Evolutionary conservation across 1,140 invertebrate genomes (phyloP).

Genomic region (Aphelinus certus): DNA sequence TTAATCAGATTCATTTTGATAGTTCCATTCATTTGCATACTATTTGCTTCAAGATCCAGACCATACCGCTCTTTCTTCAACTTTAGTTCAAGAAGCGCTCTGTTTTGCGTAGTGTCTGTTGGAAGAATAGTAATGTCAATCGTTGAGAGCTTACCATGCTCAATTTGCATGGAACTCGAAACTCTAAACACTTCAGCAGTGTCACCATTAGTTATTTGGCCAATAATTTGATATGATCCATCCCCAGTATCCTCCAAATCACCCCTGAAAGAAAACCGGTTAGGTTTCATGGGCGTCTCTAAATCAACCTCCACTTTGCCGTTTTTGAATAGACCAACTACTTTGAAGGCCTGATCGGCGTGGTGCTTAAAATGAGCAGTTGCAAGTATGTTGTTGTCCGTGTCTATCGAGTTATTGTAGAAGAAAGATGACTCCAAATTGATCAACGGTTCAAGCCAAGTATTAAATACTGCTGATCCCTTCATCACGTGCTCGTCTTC

Average conservation of each 20-base stretch:
- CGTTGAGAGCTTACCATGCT: too few relatives aligned
- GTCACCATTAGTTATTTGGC: constrained; percentile 49
- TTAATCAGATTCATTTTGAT: constrained; percentile 49
- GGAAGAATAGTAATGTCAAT: constrained; percentile 41
- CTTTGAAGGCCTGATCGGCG: constrained; percentile 45
- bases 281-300: constrained; percentile 42
- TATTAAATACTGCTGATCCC: constrained; percentile 62
- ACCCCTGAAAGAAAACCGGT: constrained; percentile 50
- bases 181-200: too few relatives aligned
- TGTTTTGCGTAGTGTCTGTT: constrained; percentile 28
- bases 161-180: too few relatives aligned
- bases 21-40: constrained; percentile 42
- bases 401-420: constrained; percentile 57
- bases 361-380: constrained; percentile 46
- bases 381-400: constrained; percentile 46
- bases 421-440: constrained; percentile 62
- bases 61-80: constrained; percentile 46
- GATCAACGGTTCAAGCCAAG: constrained; percentile 65
- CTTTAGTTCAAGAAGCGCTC: too few relatives aligned
- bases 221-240: constrained; percentile 44
- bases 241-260: constrained; percentile 42
- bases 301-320: constrained; percentile 46
- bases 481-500: constrained; percentile 64
- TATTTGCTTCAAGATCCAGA: constrained; percentile 36
- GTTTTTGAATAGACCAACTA: constrained; percentile 45